Base-by-base conservation (phyloP, 2,888 invertebrate species). In the Alloscopus bannaensis region DNA sequence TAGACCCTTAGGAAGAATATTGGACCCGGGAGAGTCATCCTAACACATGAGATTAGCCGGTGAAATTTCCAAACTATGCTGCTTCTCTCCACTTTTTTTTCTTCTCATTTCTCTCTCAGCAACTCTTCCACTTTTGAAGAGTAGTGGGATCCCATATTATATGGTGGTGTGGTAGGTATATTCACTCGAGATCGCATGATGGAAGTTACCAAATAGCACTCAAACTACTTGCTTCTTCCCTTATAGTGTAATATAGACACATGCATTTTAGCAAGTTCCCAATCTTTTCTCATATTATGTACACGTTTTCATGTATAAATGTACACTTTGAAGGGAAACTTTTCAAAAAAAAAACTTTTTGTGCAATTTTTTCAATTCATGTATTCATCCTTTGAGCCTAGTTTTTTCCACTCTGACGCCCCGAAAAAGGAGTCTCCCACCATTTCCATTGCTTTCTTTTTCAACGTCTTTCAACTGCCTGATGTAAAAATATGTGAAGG, bases 11-110 rank as follows among this genome's bases (percentile, higher is more conserved):
- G 82, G 84, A 82, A 75, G 77, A 68, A 81, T 81, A 85, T 82
- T 80, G 83, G 75, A 62, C 85, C 80, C 85, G 45, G 24, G 85
- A 83, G 85, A 77, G 80, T 80, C 81, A 78, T 85, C 80, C 81
- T 75, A 80, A 82, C 83, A 84, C 84, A 85, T 85, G 84, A 85
- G 85, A 85, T 85, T 85, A 85, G 85, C 84, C 84, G 80, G 82
- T 80, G 81, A 84, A 84, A 83, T 82, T 84, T 82, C 66, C 77
- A 80, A 57, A 40, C 18, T 36, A 13, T 57, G n/a, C 59, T 47
- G 45, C 52, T 66, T 45, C 42, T 59, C 65, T 52, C 40, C 29
- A 47, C 52, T 66, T 45, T 29, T 59, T 60, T 52, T 47, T 55
- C 57, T 26, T 31, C 50, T 57, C 59, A 42, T 29, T n/a, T 70